phyloP scores from a whole-genome alignment of 1,140 invertebrate genomes.

The Lordiphosa stackelbergi region DNA sequence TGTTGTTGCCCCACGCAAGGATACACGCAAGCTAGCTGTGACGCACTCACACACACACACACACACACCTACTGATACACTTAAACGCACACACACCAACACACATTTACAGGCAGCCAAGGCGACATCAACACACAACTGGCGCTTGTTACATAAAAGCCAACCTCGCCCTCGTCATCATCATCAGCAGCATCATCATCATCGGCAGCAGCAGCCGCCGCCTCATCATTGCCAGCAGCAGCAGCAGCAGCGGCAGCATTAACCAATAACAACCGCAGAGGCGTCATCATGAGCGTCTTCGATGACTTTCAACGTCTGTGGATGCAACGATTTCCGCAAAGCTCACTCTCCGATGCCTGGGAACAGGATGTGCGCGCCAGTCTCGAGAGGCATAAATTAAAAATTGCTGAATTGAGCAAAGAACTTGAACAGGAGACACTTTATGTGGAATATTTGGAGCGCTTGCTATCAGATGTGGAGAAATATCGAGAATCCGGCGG shows the following conservation, averaged over 20 bases:
- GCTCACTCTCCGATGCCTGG: conserved; percentile 91
- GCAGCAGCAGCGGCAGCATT: conserved; percentile 9
- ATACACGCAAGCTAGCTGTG: conserved; percentile 25
- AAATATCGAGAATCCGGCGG: conserved; percentile 82
- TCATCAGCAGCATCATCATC: conserved; percentile 30
- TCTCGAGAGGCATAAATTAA: conserved; percentile 90
- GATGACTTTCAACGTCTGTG: conserved; percentile 92
- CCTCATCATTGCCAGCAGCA: conserved; percentile 33
- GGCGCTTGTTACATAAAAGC: conserved; percentile 62
- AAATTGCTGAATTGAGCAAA: conserved; percentile 86
- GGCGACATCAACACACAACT: conserved; percentile 56
- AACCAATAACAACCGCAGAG: conserved; percentile 7
- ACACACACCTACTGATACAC: conserved; percentile 4
- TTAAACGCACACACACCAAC: background rate
- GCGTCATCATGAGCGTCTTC: conserved; percentile 86
- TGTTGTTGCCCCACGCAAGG: conserved; percentile 38
- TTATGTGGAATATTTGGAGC: conserved; percentile 92
- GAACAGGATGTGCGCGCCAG: conserved; percentile 93
- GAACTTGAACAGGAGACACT: conserved; percentile 93
- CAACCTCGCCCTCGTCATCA: conserved; percentile 45
- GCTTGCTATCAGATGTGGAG: conserved; percentile 88
- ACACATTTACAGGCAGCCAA: conserved; percentile 53
- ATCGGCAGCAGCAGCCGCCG: conserved; percentile 28
- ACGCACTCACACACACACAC: conserved; percentile 24
- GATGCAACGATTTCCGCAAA: conserved; percentile 91